Percentiles rank a stretch among this genome's conserved stretches.
Conservation (phyloP, 2,113 vertebrate genomes). For the Anhinga anhinga region DNA sequence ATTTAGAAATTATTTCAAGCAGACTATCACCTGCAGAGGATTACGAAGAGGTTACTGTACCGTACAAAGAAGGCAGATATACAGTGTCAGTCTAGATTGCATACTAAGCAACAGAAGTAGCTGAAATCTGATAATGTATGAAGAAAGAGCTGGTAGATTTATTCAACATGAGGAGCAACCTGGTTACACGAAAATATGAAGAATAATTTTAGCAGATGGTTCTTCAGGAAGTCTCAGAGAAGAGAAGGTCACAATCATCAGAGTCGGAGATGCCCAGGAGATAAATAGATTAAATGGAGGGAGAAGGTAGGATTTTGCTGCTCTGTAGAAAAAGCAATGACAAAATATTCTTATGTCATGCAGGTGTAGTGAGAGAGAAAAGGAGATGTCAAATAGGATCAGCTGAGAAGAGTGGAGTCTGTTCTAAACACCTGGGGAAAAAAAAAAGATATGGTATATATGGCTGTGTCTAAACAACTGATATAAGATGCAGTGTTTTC, state of each 20-base stretch:
- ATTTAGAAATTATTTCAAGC: neutral
- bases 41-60: neutral
- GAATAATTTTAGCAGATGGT: constrained; percentile 10
- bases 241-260: neutral
- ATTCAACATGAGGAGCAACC: neutral
- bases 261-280: neutral
- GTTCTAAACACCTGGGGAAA: neutral
- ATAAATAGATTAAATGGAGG: neutral
- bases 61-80: neutral
- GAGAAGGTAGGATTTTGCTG: neutral
- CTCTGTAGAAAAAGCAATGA: neutral
- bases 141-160: neutral
- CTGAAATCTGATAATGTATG: neutral
- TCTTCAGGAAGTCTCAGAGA: neutral
- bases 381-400: neutral
- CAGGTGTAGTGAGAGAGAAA: neutral
- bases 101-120: neutral
- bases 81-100: neutral
- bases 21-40: neutral
- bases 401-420: neutral
- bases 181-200: neutral
- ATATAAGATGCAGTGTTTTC: neutral
- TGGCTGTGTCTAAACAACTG: neutral
- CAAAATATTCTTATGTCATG: neutral
- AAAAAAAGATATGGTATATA: neutral